These are phyloP conservation scores for Sesia apiformis DNA, from an alignment of 2,888 invertebrate species.

Conservation along the genomic window DNA sequence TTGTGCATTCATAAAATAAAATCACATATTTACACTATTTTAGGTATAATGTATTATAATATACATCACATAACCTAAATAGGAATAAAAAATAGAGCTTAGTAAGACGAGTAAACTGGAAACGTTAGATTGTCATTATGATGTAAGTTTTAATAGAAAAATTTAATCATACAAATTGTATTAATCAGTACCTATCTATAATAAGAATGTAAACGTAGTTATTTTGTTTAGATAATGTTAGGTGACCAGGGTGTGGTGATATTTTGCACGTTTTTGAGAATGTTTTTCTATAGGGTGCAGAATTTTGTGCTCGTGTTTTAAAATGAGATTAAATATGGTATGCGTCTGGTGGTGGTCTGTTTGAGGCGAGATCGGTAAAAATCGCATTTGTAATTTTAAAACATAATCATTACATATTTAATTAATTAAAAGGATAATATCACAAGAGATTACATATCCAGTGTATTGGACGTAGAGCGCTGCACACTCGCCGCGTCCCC, in stretches of 20 bases:
- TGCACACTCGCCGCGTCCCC: constrained; percentile 38
- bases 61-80: constrained; percentile 65
- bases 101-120: constrained; percentile 65
- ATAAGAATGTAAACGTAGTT: constrained; percentile 63
- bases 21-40: constrained; percentile 72
- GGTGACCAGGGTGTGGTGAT: constrained; percentile 75
- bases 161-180: constrained; percentile 61
- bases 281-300: constrained; percentile 68
- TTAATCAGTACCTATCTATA: constrained; percentile 58
- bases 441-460: constrained; percentile 67
- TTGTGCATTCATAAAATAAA: constrained; percentile 48
- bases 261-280: constrained; percentile 74
- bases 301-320: constrained; percentile 52
- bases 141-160: constrained; percentile 62
- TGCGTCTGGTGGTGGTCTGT: constrained; percentile 49
- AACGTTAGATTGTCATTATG: constrained; percentile 58
- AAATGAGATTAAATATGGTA: constrained; percentile 36
- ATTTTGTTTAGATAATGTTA: constrained; percentile 71
- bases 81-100: constrained; percentile 65
- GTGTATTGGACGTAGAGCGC: constrained; percentile 55
- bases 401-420: constrained; percentile 11
- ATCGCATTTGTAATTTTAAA: constrained; percentile 7
- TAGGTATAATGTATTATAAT: constrained; percentile 51
- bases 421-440: constrained; percentile 18
- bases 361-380: constrained; percentile 39